Evolutionary conservation across 1,140 invertebrate species (phyloP).

Genomic region (Drosophila pectinifera): DNA sequence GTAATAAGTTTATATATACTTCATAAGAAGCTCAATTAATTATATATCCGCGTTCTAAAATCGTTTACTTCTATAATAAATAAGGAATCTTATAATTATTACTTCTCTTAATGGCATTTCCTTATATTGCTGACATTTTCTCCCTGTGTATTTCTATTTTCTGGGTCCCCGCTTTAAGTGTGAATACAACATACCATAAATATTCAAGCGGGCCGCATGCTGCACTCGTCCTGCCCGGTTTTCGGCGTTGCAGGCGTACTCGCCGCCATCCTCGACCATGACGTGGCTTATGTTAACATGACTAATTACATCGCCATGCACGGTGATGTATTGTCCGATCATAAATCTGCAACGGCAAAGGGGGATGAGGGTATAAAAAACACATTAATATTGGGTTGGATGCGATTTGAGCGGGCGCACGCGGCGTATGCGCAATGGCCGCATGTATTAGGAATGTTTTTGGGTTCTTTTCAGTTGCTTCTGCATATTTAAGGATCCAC

Average conservation of each 20-base stretch:
- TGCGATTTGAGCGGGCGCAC: constrained; percentile 43
- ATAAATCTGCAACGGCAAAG: constrained; percentile 87
- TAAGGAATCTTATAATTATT: too few relatives aligned
- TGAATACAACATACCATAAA: constrained; percentile 90
- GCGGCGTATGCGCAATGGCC: constrained; percentile 65
- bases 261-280: constrained; percentile 93
- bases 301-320: constrained; percentile 93
- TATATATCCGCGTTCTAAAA: neutral
- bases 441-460: constrained; percentile 54
- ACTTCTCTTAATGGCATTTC: too few relatives aligned
- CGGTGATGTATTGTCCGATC: constrained; percentile 92
- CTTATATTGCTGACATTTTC: too few relatives aligned
- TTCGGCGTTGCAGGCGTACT: constrained; percentile 92
- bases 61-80: too few relatives aligned
- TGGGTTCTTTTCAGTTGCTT: constrained; percentile 22
- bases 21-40: neutral
- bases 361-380: constrained; percentile 42
- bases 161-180: constrained; percentile 23
- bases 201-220: constrained; percentile 92
- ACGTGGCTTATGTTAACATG: constrained; percentile 94
- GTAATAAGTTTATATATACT: too few relatives aligned
- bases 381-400: constrained; percentile 63
- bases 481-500: constrained; percentile 60
- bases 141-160: constrained; percentile 16
- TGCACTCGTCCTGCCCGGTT: constrained; percentile 91